phyloP scores from a whole-genome alignment of 2,797 vertebrate genomes.

The Borostomias antarcticus region DNA sequence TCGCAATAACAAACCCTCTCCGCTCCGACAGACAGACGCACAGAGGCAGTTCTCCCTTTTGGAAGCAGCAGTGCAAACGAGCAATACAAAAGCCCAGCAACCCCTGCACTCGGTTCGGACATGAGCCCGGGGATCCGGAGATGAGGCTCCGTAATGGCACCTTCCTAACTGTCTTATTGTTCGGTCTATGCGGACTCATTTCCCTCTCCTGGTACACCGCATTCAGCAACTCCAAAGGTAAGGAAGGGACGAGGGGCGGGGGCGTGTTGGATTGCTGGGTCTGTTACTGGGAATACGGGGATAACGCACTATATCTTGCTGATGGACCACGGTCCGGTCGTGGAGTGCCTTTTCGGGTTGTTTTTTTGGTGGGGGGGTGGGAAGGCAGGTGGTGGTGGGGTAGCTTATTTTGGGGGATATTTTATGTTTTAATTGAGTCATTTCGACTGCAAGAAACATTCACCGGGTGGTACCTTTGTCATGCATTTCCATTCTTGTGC shows the following conservation, averaged over 20 bases:
- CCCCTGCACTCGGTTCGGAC: conserved; percentile 78
- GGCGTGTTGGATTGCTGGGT: neutral
- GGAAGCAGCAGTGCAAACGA: conserved; percentile 24
- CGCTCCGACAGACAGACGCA: conserved; percentile 18
- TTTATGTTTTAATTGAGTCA: neutral
- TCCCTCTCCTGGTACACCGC: conserved; percentile 97
- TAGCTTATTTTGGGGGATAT: neutral
- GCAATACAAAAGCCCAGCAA: conserved; percentile 29
- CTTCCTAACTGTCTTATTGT: conserved; percentile 94
- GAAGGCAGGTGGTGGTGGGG: neutral
- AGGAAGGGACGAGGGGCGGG: conserved; percentile 32
- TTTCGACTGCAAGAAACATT: neutral
- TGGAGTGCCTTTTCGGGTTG: neutral
- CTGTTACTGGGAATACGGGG: neutral
- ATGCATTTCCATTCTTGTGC: neutral
- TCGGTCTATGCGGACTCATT: conserved; percentile 91
- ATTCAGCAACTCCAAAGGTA: conserved; percentile 95
- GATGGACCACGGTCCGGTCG: no score
- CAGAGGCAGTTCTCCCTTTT: conserved; percentile 29
- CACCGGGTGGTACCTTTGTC: neutral
- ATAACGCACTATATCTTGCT: neutral
- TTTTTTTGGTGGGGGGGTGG: no score
- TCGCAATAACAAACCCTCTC: conserved; percentile 38
- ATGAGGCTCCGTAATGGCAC: conserved; percentile 98
- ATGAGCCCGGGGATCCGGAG: conserved; percentile 87